Base-by-base conservation (phyloP, 2,113 vertebrate genomes). In the Pluvialis apricaria region DNA sequence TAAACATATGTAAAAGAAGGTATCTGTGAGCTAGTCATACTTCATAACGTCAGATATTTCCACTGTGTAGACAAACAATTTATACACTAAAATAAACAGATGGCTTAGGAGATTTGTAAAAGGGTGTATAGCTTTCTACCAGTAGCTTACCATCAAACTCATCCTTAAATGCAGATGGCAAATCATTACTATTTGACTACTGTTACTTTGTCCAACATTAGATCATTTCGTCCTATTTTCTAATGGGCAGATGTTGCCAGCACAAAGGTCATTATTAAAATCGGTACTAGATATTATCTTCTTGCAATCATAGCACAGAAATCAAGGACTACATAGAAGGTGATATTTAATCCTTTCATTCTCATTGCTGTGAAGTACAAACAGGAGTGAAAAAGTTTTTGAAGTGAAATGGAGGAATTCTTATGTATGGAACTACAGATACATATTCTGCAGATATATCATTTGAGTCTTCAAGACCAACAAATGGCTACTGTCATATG, bases 271-370 rank as follows among this genome's bases (percentile, higher is more conserved):
- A 55, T 34, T 69, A 42, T 68, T 83, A 60, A 47, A 61, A 78
- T 29, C 0, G 0, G 6, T 62, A 51, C 26, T 40, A 47, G 64
- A 38, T 68, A 64, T 11, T 49, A 45, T 13, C 3, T 12, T 68
- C 57, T 34, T 58, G 34, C 19, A 71, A 29, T 61, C 57, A 68
- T 47, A 49, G 18, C 31, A 71, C 22, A 49, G n/a, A 87, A 78
- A 86, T 44, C 32, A 72, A 76, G 32, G 36, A 54, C 51, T 73
- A 36, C 42, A 40, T 5, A 44, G 14, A 42, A 68, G 76, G 11
- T 28, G 42, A 34, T 69, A 47, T 73, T 86, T 47, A 71, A 16
- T 73, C 5, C 5, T 64, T 88, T 73, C 3, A 7, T 92, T 77
- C 18, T 77, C 32, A 16, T 83, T 71, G 16, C 4, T 54, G 10